phyloP scores from a whole-genome alignment of 2,113 vertebrate genomes.

The Menura novaehollandiae region DNA sequence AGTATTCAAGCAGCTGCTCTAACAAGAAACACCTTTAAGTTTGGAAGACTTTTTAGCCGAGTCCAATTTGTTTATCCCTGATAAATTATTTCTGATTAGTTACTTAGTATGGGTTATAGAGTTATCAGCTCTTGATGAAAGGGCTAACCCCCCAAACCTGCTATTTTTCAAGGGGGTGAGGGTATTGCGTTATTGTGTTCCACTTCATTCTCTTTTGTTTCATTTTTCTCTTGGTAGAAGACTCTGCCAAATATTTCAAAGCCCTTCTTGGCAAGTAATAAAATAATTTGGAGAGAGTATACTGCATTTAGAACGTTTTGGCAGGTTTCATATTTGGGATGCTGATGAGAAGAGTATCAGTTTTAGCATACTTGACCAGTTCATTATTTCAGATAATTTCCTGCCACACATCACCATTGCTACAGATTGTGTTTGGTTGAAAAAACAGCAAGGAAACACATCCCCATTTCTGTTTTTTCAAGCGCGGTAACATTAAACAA shows the following conservation, averaged over 20 bases:
- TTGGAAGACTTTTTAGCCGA: not conserved
- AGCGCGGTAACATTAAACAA: not conserved
- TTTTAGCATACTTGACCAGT: constrained; percentile 35
- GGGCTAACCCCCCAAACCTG: not conserved
- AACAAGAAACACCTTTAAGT: not conserved
- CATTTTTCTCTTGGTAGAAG: constrained; percentile 57
- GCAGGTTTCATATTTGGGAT: constrained; percentile 53
- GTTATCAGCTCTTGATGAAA: constrained; percentile 33
- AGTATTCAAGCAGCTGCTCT: not conserved
- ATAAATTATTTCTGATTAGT: constrained; percentile 32
- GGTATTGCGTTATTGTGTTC: constrained; percentile 7
- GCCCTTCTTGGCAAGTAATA: constrained; percentile 59
- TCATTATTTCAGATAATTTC: constrained; percentile 21
- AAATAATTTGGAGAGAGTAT: constrained; percentile 65
- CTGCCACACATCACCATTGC: not conserved
- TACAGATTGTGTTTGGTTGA: not conserved
- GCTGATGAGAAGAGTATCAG: constrained; percentile 48
- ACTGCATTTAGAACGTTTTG: constrained; percentile 68
- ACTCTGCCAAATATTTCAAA: constrained; percentile 67
- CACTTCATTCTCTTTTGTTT: constrained; percentile 57
- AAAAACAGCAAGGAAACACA: not conserved
- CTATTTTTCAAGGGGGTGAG: not conserved
- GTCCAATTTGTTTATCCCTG: not conserved
- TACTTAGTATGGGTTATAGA: constrained; percentile 26
- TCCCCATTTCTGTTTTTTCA: not conserved